These are phyloP conservation scores for Apodemia duryi DNA, from an alignment of 2,888 invertebrate species.

Conservation along the genomic window DNA sequence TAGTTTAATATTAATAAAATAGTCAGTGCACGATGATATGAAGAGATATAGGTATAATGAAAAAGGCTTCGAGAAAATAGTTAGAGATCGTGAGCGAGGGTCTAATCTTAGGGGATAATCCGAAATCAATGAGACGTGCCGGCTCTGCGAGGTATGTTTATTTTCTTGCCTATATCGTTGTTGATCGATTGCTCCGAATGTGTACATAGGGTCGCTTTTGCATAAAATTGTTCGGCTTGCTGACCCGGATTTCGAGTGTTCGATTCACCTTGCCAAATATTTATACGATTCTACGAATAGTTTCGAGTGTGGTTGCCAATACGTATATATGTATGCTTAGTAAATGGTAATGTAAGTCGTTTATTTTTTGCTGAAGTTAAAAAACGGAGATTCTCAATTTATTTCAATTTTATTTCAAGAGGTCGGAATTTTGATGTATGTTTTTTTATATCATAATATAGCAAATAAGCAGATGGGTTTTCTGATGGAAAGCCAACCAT, in stretches of 20 bases:
- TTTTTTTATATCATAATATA: too few species aligned
- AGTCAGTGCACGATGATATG: constrained; percentile 18
- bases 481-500: too few species aligned
- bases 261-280: constrained; percentile 17
- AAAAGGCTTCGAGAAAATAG: constrained; percentile 36
- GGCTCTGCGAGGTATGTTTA: constrained; percentile 33
- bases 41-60: constrained; percentile 37
- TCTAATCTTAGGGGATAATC: constrained; percentile 60
- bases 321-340: background rate
- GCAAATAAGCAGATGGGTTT: too few species aligned
- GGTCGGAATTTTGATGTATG: too few species aligned
- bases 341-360: too few species aligned
- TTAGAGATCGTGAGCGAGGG: constrained; percentile 46
- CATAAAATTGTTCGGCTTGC: constrained; percentile 27
- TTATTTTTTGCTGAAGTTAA: too few species aligned
- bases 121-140: constrained; percentile 55
- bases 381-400: too few species aligned
- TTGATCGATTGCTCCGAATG: constrained; percentile 33
- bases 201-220: constrained; percentile 29
- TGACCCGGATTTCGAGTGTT: constrained; percentile 20
- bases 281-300: constrained; percentile 15
- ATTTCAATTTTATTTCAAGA: too few species aligned
- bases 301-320: background rate
- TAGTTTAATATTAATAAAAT: background rate
- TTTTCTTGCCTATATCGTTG: constrained; percentile 33